Conservation (phyloP, 2,113 vertebrate species). For the Podarcis muralis region DNA sequence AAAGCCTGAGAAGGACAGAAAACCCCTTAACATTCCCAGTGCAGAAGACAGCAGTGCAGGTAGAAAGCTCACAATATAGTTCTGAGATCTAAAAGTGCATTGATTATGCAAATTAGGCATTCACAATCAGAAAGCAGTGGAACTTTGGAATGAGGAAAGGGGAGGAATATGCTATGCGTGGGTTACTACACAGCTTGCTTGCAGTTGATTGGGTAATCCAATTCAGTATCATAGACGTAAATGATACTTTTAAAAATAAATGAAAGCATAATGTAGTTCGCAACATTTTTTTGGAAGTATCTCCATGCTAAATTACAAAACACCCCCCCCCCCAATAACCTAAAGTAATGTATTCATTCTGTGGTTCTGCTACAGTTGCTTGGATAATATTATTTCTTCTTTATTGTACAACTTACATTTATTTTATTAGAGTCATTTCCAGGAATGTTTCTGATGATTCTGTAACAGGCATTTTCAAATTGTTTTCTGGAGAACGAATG, state of each 20-base stretch:
- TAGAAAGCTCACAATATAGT: not conserved
- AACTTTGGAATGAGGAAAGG: not conserved
- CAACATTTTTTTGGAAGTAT: not conserved
- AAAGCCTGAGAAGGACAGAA: conserved; percentile 1
- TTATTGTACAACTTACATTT: not conserved
- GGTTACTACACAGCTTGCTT: not conserved
- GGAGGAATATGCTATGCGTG: not conserved
- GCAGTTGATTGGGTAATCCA: not conserved
- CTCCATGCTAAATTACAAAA: conserved; percentile 7
- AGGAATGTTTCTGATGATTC: not conserved
- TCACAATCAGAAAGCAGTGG: not conserved
- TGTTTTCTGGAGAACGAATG: not conserved
- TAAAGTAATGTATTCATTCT: not conserved
- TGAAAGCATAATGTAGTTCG: conserved; percentile 21
- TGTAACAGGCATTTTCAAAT: not conserved
- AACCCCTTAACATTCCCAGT: not conserved
- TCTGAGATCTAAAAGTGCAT: not conserved
- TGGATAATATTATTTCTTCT: not conserved
- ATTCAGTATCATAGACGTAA: conserved; percentile 8
- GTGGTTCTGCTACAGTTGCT: conserved; percentile 14
- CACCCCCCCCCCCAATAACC: not conserved
- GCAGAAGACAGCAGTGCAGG: not conserved
- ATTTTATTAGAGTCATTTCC: not conserved
- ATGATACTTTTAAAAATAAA: conserved; percentile 19
- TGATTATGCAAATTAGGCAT: not conserved